These are phyloP conservation scores for Diaperis boleti DNA, from an alignment of 2,888 invertebrate genomes.

Conservation along the genomic window DNA sequence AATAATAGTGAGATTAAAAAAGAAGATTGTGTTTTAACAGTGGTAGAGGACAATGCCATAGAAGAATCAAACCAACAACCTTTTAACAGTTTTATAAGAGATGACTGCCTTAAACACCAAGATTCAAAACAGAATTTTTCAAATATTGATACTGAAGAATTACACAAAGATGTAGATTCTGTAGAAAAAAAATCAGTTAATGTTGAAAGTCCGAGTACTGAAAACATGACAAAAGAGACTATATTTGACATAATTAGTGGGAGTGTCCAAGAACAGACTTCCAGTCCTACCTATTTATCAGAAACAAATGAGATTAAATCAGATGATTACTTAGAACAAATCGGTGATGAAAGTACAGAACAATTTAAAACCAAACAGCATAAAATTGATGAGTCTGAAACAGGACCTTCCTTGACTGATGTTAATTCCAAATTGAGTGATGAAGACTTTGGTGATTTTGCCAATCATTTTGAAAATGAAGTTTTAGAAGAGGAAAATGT, in stretches of 20 bases:
- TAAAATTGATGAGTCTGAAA: slow-evolving; percentile 1
- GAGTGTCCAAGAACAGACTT: neutral
- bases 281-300: slow-evolving; percentile 4
- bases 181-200: neutral
- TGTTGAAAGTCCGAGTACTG: neutral
- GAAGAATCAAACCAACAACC: neutral
- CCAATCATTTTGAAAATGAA: slow-evolving; percentile 41
- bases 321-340: slow-evolving; percentile 6
- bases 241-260: slow-evolving; percentile 22
- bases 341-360: slow-evolving; percentile 9
- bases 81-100: no score
- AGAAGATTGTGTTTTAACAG: neutral
- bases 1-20: slow-evolving; percentile 7
- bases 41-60: neutral
- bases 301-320: slow-evolving; percentile 29
- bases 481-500: slow-evolving; percentile 31
- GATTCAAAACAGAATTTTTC: no score
- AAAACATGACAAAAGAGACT: neutral
- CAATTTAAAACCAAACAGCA: neutral
- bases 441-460: slow-evolving; percentile 51
- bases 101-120: no score
- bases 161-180: neutral
- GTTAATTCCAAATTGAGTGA: slow-evolving; percentile 27
- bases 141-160: no score
- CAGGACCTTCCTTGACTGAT: slow-evolving; percentile 18